A percentile compares a stretch with the other conserved stretches of the same genome.
phyloP scores from a whole-genome alignment of 2,797 vertebrate genomes.

The Helicolenus hilgendorfi region DNA sequence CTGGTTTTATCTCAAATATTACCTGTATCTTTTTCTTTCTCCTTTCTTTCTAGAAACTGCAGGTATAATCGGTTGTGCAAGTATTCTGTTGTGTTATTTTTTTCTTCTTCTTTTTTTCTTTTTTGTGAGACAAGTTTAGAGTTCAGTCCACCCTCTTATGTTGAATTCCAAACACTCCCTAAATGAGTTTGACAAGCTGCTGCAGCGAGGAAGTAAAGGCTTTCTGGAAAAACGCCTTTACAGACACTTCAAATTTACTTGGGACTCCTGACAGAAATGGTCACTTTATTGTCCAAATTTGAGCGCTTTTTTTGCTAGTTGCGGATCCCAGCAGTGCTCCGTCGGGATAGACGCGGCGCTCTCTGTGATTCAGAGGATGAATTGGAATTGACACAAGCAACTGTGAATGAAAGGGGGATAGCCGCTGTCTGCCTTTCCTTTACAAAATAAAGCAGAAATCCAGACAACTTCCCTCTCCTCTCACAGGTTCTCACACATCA shows the following conservation, averaged over 20 bases:
- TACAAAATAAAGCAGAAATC: slow-evolving; percentile 83
- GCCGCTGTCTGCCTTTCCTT: slow-evolving; percentile 74
- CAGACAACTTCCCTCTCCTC: slow-evolving; percentile 75
- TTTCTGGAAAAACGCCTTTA: slow-evolving; percentile 46
- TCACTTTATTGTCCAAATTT: slow-evolving; percentile 43
- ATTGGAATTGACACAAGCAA: slow-evolving; percentile 76
- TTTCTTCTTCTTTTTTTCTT: neutral
- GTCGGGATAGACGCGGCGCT: slow-evolving; percentile 39
- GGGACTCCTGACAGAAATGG: slow-evolving; percentile 42
- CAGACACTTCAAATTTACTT: slow-evolving; percentile 39
- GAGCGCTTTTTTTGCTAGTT: neutral
- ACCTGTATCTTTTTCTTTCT: slow-evolving; percentile 91
- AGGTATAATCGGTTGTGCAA: slow-evolving; percentile 91
- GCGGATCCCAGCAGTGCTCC: slow-evolving; percentile 40
- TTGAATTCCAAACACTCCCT: slow-evolving; percentile 81
- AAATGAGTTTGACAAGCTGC: slow-evolving; percentile 58
- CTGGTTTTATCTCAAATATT: slow-evolving; percentile 87
- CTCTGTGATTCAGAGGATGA: slow-evolving; percentile 66
- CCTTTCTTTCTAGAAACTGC: slow-evolving; percentile 91
- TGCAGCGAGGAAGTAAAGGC: slow-evolving; percentile 45
- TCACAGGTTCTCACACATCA: slow-evolving; percentile 66
- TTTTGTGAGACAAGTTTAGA: slow-evolving; percentile 83
- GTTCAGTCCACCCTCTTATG: slow-evolving; percentile 82
- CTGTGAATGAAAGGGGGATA: slow-evolving; percentile 79
- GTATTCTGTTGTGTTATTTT: slow-evolving; percentile 81